phyloP scores from a whole-genome alignment of 2,113 vertebrate genomes.

The Kobus ellipsiprymnus region DNA sequence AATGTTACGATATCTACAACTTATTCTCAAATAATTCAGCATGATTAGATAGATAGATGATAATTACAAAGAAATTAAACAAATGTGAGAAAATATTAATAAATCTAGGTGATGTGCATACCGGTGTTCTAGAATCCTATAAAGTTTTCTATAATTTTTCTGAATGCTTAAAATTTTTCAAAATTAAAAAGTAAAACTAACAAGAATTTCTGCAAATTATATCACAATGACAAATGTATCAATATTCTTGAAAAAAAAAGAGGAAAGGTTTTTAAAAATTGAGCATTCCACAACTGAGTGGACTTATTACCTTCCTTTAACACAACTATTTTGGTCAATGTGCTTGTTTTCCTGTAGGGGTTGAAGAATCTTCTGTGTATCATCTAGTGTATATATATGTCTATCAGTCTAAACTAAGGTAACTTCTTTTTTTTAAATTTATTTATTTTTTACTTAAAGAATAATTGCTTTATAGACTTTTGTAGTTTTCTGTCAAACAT shows the following conservation, averaged over 20 bases:
- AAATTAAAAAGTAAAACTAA: neutral
- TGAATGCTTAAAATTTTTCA: neutral
- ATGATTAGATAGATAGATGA: neutral
- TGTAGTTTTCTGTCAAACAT: neutral
- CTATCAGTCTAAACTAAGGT: neutral
- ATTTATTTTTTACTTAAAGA: neutral
- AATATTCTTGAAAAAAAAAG: neutral
- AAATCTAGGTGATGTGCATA: neutral
- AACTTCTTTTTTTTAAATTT: neutral
- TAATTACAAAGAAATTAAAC: neutral
- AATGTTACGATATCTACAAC: neutral
- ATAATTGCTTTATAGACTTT: neutral
- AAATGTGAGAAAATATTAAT: neutral
- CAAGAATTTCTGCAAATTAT: neutral
- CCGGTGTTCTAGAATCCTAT: neutral
- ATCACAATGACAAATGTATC: neutral
- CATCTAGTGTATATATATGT: neutral
- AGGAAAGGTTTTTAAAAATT: neutral
- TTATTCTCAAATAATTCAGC: slow-evolving; percentile 21
- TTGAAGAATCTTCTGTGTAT: neutral
- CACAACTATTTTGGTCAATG: neutral
- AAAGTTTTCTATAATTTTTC: neutral
- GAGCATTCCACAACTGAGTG: neutral
- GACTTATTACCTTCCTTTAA: neutral
- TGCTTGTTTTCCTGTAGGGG: neutral